A percentile compares a stretch with the other conserved stretches of the same genome.
phyloP scores from a whole-genome alignment of 2,888 invertebrate species.

The Lycocerus yunnanus region DNA sequence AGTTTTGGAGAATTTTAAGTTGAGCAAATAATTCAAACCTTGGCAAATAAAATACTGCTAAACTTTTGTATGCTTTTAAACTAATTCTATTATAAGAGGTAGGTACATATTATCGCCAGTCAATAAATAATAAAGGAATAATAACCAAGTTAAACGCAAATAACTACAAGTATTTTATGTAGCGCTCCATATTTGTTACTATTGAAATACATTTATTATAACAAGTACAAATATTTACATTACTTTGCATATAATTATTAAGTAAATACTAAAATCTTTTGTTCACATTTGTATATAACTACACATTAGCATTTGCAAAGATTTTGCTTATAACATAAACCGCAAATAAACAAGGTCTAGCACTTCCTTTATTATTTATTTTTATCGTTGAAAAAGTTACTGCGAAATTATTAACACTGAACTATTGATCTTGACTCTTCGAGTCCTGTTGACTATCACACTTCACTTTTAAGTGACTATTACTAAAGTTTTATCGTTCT shows the following conservation, averaged over 20 bases:
- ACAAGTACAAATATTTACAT: not conserved
- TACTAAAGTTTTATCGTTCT: not conserved
- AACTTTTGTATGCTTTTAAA: not conserved
- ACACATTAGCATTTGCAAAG: not conserved
- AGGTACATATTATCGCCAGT: not conserved
- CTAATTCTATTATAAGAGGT: not conserved
- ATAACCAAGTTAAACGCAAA: not conserved
- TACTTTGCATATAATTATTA: not conserved
- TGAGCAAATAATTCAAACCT: too few species aligned
- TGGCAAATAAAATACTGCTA: too few species aligned
- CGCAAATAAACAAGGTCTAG: not conserved
- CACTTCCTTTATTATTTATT: not conserved
- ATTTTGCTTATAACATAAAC: not conserved
- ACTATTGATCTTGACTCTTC: slow-evolving; percentile 6
- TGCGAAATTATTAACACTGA: not conserved
- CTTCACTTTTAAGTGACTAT: not conserved
- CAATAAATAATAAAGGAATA: not conserved
- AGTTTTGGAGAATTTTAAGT: too few species aligned
- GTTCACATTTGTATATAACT: not conserved
- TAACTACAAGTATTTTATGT: not conserved
- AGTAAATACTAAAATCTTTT: not conserved
- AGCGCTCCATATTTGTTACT: not conserved
- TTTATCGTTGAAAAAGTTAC: not conserved
- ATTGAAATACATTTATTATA: not conserved
- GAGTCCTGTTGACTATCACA: not conserved